These are phyloP conservation scores for Fratercula arctica DNA, from an alignment of 2,797 vertebrate genomes.

Conservation along the genomic window DNA sequence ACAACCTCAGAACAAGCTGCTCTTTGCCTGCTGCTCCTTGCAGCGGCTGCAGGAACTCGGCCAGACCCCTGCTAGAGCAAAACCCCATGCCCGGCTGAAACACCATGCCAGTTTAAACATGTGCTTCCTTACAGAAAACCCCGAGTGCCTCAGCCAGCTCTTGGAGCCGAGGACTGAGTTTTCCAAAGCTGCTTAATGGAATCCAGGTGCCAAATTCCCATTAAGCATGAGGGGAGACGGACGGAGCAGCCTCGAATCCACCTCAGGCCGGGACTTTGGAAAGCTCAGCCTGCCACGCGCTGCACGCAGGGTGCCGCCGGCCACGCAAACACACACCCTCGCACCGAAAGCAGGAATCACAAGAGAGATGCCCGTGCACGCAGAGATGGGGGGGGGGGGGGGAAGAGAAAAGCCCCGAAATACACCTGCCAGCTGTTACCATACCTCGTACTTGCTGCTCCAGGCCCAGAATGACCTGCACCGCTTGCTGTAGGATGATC, in stretches of 20 bases:
- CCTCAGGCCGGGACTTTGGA: accelerated
- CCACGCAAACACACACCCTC: neutral
- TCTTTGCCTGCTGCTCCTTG: neutral
- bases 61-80: neutral
- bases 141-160: neutral
- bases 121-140: neutral
- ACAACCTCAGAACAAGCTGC: neutral
- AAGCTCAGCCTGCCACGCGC: neutral
- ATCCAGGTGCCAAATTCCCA: neutral
- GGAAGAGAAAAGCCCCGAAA: conserved; percentile 29
- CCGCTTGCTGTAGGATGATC: conserved; percentile 98
- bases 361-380: neutral
- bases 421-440: conserved; percentile 69
- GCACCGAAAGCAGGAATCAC: neutral
- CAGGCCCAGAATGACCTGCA: conserved; percentile 98
- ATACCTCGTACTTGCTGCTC: conserved; percentile 99
- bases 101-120: neutral
- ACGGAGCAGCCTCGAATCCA: neutral
- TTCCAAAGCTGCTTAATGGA: conserved; percentile 9
- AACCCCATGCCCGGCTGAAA: neutral
- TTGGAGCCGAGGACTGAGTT: neutral
- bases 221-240: neutral
- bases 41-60: neutral
- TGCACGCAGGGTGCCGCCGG: neutral
- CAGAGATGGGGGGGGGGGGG: neutral